phyloP scores from a whole-genome alignment of 2,888 invertebrate species.

The Carabus problematicus region DNA sequence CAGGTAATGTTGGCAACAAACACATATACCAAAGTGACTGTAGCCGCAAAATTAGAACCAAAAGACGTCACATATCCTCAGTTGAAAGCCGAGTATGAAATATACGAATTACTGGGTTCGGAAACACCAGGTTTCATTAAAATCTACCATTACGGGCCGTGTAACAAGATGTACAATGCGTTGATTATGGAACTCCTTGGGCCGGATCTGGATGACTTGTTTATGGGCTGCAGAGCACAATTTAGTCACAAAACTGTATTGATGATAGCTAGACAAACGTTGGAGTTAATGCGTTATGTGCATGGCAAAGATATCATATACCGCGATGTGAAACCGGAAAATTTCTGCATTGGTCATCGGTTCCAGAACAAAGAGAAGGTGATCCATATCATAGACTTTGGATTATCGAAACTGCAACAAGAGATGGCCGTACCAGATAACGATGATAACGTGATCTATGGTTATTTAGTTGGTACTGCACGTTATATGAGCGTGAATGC shows the following conservation, averaged over 20 bases:
- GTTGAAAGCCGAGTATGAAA: constrained; percentile 26
- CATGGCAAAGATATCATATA: constrained; percentile 33
- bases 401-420: constrained; percentile 20
- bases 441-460: background rate
- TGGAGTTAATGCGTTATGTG: constrained; percentile 23
- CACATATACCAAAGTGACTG: constrained; percentile 14
- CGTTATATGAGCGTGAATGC: constrained; percentile 41
- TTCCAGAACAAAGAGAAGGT: constrained; percentile 28
- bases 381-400: constrained; percentile 41
- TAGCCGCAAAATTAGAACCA: constrained; percentile 34
- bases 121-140: constrained; percentile 29
- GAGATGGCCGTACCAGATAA: background rate
- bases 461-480: constrained; percentile 38
- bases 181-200: constrained; percentile 40
- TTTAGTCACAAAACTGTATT: constrained; percentile 33
- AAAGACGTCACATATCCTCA: constrained; percentile 9
- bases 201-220: constrained; percentile 38
- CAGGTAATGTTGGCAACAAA: constrained; percentile 23
- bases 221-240: constrained; percentile 11
- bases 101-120: constrained; percentile 28
- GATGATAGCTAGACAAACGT: constrained; percentile 29
- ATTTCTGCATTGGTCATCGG: constrained; percentile 36
- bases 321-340: constrained; percentile 41
- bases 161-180: constrained; percentile 19
- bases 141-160: constrained; percentile 31